Percentiles rank a stretch among this genome's conserved stretches.
Conservation (phyloP, 2,888 invertebrate genomes). For the Cataglyphis livida region DNA sequence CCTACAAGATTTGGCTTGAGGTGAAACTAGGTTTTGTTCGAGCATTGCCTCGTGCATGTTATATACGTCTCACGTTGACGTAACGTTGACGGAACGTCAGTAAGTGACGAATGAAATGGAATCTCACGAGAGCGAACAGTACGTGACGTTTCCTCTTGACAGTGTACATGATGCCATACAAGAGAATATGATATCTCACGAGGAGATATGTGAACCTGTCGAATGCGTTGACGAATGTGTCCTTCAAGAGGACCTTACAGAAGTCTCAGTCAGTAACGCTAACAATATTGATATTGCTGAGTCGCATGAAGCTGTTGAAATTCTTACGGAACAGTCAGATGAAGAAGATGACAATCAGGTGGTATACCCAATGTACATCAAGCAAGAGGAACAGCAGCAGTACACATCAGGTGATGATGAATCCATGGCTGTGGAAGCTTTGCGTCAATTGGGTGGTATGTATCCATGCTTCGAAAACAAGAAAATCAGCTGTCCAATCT, state of each 20-base stretch:
- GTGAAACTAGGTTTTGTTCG: slow-evolving; percentile 73
- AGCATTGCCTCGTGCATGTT: not conserved
- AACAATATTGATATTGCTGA: slow-evolving; percentile 72
- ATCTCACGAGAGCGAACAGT: slow-evolving; percentile 80
- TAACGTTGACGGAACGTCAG: not conserved
- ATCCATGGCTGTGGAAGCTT: slow-evolving; percentile 86
- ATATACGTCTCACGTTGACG: not conserved
- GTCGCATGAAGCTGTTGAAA: slow-evolving; percentile 75
- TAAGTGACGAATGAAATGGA: slow-evolving; percentile 75
- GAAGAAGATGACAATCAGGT: slow-evolving; percentile 77
- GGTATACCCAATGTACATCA: slow-evolving; percentile 79
- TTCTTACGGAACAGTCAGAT: slow-evolving; percentile 76
- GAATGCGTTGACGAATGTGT: slow-evolving; percentile 79
- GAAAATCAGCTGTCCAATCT: slow-evolving; percentile 79
- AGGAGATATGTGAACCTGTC: slow-evolving; percentile 81
- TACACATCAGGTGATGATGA: slow-evolving; percentile 84
- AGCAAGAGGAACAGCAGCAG: slow-evolving; percentile 80
- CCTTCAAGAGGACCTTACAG: slow-evolving; percentile 73
- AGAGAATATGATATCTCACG: slow-evolving; percentile 79
- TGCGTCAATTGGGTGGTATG: slow-evolving; percentile 85
- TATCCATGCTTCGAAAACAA: slow-evolving; percentile 82
- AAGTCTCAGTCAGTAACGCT: slow-evolving; percentile 67
- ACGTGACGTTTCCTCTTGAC: slow-evolving; percentile 79
- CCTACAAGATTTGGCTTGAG: slow-evolving; percentile 66
- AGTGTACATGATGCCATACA: slow-evolving; percentile 78